These are phyloP conservation scores for Etheostoma cragini DNA, from an alignment of 2,113 vertebrate species.

Conservation along the genomic window DNA sequence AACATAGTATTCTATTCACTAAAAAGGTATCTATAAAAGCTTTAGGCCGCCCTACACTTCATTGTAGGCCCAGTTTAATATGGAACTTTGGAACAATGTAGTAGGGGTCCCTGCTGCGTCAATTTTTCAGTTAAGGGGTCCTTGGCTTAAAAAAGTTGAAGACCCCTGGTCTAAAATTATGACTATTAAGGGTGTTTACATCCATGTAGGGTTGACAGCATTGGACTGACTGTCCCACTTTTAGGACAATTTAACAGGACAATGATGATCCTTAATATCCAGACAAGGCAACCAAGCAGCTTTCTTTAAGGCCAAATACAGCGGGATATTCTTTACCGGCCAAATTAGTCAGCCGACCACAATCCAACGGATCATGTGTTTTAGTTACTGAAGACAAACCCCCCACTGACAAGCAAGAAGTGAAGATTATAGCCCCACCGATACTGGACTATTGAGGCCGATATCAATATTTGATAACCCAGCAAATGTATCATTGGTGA, in stretches of 20 bases:
- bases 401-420: not conserved
- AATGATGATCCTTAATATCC: not conserved
- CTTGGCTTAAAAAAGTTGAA: no score
- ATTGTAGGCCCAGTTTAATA: no score
- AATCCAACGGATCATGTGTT: conserved; percentile 22
- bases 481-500: not conserved
- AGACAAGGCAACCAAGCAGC: not conserved
- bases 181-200: not conserved
- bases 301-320: not conserved
- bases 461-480: not conserved
- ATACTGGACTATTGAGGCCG: not conserved
- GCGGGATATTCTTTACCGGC: not conserved
- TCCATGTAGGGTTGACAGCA: not conserved
- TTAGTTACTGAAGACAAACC: conserved; percentile 16
- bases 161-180: not conserved
- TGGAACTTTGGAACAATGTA: no score
- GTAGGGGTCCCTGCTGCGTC: no score
- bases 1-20: no score
- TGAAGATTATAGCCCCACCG: not conserved
- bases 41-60: no score
- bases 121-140: no score
- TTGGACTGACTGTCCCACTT: not conserved
- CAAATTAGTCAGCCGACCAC: conserved; percentile 34
- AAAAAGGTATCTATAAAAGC: no score
- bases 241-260: not conserved